These are phyloP conservation scores for Sanderia malayensis DNA, from an alignment of 30 jellyfish, hydroid and myxozoan species.

Conservation along the genomic window DNA sequence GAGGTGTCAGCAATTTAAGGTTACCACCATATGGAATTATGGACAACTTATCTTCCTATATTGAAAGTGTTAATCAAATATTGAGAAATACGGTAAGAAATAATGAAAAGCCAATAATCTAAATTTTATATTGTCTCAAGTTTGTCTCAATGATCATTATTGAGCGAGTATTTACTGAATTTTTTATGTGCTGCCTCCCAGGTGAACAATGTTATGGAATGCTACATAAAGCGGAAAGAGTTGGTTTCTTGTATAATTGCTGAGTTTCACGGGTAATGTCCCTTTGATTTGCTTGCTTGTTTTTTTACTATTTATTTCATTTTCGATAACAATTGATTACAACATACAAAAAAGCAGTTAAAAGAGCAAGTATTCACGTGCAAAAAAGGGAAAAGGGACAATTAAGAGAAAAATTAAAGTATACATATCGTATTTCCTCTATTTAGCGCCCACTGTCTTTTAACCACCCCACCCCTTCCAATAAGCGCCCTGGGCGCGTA, in stretches of 20 bases:
- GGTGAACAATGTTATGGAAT: slow-evolving; percentile 38
- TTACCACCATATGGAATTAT: slow-evolving; percentile 43
- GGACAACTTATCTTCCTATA: slow-evolving; percentile 33
- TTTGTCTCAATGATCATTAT: background rate
- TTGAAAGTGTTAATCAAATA: slow-evolving; percentile 33
- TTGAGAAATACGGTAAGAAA: slow-evolving; percentile 46
- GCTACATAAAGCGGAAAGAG: slow-evolving; percentile 45
- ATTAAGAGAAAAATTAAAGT: background rate
- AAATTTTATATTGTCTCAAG: too few relatives aligned
- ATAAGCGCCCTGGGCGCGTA: too few relatives aligned
- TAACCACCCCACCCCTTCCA: too few relatives aligned
- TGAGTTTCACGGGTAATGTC: slow-evolving; percentile 59
- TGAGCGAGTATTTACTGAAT: background rate
- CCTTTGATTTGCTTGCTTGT: background rate
- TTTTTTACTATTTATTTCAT: background rate
- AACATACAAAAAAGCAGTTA: background rate
- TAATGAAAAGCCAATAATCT: too few relatives aligned
- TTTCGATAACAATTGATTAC: background rate
- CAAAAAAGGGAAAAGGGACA: background rate
- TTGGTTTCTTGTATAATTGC: slow-evolving; percentile 41
- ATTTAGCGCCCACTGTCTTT: too few relatives aligned
- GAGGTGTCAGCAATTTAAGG: slow-evolving; percentile 40
- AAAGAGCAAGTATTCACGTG: background rate
- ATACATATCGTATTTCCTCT: too few relatives aligned
- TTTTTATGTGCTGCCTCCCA: background rate